A percentile compares a stretch with the other conserved stretches of the same genome.
Evolutionary conservation across 2,888 invertebrate species (phyloP).

Genomic region (Megastigmus dorsalis): DNA sequence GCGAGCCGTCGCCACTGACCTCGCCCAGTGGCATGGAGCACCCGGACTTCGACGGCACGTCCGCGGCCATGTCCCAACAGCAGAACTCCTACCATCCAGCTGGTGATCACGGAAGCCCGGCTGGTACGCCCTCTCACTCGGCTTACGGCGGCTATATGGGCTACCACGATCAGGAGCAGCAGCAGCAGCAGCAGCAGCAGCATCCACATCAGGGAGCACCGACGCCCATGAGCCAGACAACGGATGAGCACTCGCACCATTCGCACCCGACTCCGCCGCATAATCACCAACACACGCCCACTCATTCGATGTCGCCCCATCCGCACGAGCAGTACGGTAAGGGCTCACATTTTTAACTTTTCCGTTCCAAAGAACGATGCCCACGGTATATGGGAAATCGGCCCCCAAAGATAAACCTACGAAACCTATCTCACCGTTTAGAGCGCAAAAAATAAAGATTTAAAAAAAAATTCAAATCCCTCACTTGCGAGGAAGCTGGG

Average conservation of each 20-base stretch:
- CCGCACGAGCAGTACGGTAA: constrained; percentile 70
- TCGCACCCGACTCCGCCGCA: constrained; percentile 72
- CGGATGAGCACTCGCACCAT: constrained; percentile 70
- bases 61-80: constrained; percentile 58
- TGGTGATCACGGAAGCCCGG: constrained; percentile 68
- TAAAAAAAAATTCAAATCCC: too few species aligned
- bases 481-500: too few species aligned
- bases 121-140: constrained; percentile 67
- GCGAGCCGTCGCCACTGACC: constrained; percentile 79
- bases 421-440: too few species aligned
- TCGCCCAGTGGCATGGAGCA: constrained; percentile 82
- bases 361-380: too few species aligned
- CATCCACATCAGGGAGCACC: constrained; percentile 70
- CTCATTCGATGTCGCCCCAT: constrained; percentile 71
- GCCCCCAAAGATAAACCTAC: too few species aligned
- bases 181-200: constrained; percentile 62
- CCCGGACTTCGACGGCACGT: constrained; percentile 83
- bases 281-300: constrained; percentile 70
- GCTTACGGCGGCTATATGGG: constrained; percentile 70
- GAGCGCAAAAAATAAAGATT: too few species aligned
- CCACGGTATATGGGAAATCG: too few species aligned
- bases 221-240: constrained; percentile 67
- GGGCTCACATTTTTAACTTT: too few species aligned
- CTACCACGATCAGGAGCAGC: constrained; percentile 68
- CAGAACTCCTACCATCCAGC: constrained; percentile 77